Conservation (phyloP, 2,797 vertebrate genomes). For the Rhyacichthys aspro region DNA sequence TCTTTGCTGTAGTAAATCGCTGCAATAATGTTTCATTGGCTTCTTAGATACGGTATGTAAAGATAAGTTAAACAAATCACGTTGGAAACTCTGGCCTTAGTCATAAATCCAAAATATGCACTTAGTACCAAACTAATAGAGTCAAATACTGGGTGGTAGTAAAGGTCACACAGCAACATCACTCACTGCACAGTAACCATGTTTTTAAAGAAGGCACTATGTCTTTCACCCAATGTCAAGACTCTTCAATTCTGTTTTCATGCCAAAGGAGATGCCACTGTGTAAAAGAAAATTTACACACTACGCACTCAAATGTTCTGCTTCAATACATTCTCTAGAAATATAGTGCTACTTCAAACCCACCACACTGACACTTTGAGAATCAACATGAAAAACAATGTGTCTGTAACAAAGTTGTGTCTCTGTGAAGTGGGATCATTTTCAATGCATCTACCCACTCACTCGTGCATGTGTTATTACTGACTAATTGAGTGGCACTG, state of each 20-base stretch:
- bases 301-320: constrained; percentile 48
- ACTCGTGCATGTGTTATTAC: constrained; percentile 39
- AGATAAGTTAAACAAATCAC: not conserved
- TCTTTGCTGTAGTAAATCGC: constrained; percentile 1
- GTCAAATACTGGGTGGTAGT: constrained; percentile 17
- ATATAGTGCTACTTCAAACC: constrained; percentile 42
- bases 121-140: constrained; percentile 20
- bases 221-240: constrained; percentile 58
- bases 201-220: constrained; percentile 31
- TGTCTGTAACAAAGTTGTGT: constrained; percentile 32
- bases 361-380: constrained; percentile 59
- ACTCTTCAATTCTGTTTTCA: constrained; percentile 53
- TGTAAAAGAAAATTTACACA: constrained; percentile 57
- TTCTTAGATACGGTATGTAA: not conserved
- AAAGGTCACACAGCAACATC: constrained; percentile 48
- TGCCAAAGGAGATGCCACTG: constrained; percentile 47
- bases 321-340: constrained; percentile 50
- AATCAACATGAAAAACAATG: constrained; percentile 50
- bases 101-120: constrained; percentile 4
- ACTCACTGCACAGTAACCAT: constrained; percentile 35
- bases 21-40: constrained; percentile 5
- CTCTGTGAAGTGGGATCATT: constrained; percentile 38
- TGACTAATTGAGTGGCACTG: constrained; percentile 22
- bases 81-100: not conserved
- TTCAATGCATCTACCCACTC: constrained; percentile 27